Percentiles rank a stretch among this genome's conserved stretches.
Evolutionary conservation across 2,113 vertebrate genomes (phyloP).

Genomic region (Furnarius figulus): DNA sequence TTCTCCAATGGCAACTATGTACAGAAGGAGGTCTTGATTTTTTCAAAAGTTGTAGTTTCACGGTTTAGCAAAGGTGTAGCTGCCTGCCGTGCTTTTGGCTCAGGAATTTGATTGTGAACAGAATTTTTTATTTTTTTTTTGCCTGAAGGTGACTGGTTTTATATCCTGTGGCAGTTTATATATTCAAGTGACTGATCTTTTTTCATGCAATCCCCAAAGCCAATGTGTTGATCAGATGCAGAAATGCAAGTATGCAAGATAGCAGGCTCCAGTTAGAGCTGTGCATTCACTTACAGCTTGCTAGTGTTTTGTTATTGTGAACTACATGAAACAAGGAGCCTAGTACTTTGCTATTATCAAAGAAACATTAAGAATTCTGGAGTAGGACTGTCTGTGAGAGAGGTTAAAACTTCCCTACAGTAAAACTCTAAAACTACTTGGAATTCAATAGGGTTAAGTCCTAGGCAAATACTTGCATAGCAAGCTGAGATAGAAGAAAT

Average conservation of each 20-base stretch:
- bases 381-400: background rate
- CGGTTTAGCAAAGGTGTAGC: background rate
- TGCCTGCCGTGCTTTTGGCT: background rate
- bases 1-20: background rate
- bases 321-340: background rate
- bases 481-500: background rate
- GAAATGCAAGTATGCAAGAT: background rate
- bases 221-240: background rate
- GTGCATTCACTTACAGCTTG: background rate
- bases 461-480: constrained; percentile 10
- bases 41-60: background rate
- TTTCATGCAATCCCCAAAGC: background rate
- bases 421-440: background rate
- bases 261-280: background rate
- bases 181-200: background rate
- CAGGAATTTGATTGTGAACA: background rate
- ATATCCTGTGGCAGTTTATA: background rate
- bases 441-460: constrained; percentile 1
- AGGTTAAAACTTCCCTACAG: background rate
- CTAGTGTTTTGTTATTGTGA: background rate
- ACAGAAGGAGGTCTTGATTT: constrained; percentile 12
- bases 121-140: background rate
- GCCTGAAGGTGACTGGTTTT: background rate
- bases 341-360: background rate
- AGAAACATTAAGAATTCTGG: background rate